These are phyloP conservation scores for Parus major DNA, from an alignment of 2,113 vertebrate genomes.

Conservation along the genomic window DNA sequence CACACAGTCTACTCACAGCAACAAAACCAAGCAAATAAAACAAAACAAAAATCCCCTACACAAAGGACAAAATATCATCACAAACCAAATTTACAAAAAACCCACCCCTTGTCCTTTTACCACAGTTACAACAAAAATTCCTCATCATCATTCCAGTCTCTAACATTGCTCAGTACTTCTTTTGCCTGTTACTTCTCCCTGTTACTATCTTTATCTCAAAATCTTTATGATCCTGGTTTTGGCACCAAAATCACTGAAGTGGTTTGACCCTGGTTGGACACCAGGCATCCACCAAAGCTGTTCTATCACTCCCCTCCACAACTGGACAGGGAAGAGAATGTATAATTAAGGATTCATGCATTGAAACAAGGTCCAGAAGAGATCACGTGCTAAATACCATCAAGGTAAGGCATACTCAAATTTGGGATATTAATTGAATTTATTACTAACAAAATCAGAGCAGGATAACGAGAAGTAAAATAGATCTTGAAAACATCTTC, in stretches of 20 bases:
- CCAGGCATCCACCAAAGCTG: not conserved
- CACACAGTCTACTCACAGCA: not conserved
- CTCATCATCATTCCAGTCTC: not conserved
- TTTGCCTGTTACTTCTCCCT: not conserved
- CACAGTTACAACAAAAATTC: not conserved
- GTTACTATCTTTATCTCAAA: not conserved
- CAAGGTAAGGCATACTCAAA: not conserved
- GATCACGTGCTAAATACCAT: rapidly evolving
- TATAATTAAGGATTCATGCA: not conserved
- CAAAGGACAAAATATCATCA: not conserved
- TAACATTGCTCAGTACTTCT: not conserved
- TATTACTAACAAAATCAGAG: not conserved
- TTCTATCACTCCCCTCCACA: not conserved
- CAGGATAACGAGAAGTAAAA: not conserved
- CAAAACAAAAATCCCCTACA: not conserved
- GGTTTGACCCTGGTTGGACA: rapidly evolving
- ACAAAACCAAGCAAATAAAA: not conserved
- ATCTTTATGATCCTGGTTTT: not conserved
- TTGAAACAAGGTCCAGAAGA: not conserved
- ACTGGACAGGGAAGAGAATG: not conserved
- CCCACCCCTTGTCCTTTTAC: not conserved
- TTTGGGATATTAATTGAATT: not conserved
- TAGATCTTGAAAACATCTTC: not conserved
- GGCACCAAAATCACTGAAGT: not conserved
- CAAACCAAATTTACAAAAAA: not conserved